Base-by-base conservation (phyloP, 2,113 vertebrate species). In the Neotoma lepida region DNA sequence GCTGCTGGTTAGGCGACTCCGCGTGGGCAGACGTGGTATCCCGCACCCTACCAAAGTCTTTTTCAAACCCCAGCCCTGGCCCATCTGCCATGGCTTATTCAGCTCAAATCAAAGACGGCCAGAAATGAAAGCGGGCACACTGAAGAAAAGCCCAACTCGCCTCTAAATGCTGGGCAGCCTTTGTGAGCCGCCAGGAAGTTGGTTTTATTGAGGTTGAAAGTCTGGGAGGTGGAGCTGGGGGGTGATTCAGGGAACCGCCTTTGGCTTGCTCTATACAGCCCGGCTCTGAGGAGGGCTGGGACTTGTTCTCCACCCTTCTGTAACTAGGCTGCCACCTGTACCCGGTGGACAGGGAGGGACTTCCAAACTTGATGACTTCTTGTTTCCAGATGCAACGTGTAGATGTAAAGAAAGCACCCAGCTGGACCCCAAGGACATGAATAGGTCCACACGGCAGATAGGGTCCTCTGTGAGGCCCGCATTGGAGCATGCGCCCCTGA, bases 81-180 rank as follows among this genome's bases (percentile, higher is more conserved):
- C 74, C 41, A 56, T 63, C 28, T 95, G 94, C 91, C 66, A 86
- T 80, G 44, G 92, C 76, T 92, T 73, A 81, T 91, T 94, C 95
- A 84, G 91, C 77, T 77, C 74, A 82, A 88, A 46, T 12, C 51
- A 63, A 82, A 90, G 68, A 73, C 12, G 4, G 18, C 46, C 58
- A 84, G 91, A 93, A 97, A 86, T 74, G 96, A 95, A 97, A 97
- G 73, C 89, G 64, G 90, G 20, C 91, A 87, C 33, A 41, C 68
- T 41, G 56, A 95, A 94, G 39, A 44, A 91, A 86, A 89, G 44
- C 33, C 44, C 1, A 20, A 51, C 58, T 74, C 33, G 56, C 71
- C 93, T 26, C 64, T 86, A 96, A 97, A 95, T 88, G 89, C 88
- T 61, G 70, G 95, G 89, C 93, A 84, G 56, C 74, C 68, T 90